phyloP scores from a whole-genome alignment of 1,140 invertebrate genomes.

The Calliopsis andreniformis region DNA sequence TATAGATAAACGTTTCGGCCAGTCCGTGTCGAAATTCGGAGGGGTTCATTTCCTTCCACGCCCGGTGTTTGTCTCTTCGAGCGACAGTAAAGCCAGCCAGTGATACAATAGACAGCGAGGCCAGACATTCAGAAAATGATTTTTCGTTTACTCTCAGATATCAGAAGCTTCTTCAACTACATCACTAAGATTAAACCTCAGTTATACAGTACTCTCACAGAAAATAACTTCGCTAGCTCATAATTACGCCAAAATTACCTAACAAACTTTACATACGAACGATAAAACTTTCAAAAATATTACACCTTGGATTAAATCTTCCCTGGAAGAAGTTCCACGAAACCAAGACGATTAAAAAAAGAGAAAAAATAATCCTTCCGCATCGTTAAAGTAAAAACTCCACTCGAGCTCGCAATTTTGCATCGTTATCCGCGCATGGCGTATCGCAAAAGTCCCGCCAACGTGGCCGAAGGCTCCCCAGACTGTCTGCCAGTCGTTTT shows the following conservation, averaged over 20 bases:
- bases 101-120: background rate
- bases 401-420: background rate
- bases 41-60: constrained; percentile 56
- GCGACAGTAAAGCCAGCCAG: constrained; percentile 21
- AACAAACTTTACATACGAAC: background rate
- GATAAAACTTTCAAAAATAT: background rate
- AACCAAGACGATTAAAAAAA: background rate
- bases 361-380: background rate
- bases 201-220: too few species aligned
- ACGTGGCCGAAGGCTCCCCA: background rate
- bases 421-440: background rate
- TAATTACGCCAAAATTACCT: too few species aligned
- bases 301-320: background rate
- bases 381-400: constrained; percentile 6
- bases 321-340: background rate
- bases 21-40: constrained; percentile 59
- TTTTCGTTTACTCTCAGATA: too few species aligned
- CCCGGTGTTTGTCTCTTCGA: constrained; percentile 35
- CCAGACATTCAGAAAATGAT: too few species aligned
- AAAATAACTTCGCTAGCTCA: too few species aligned
- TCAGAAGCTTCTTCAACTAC: too few species aligned
- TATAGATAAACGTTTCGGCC: constrained; percentile 67
- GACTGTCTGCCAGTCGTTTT: background rate
- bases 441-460: constrained; percentile 39
- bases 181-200: too few species aligned